These are phyloP conservation scores for Lepisosteus osseus DNA, from an alignment of 2,113 vertebrate genomes.

Conservation along the genomic window DNA sequence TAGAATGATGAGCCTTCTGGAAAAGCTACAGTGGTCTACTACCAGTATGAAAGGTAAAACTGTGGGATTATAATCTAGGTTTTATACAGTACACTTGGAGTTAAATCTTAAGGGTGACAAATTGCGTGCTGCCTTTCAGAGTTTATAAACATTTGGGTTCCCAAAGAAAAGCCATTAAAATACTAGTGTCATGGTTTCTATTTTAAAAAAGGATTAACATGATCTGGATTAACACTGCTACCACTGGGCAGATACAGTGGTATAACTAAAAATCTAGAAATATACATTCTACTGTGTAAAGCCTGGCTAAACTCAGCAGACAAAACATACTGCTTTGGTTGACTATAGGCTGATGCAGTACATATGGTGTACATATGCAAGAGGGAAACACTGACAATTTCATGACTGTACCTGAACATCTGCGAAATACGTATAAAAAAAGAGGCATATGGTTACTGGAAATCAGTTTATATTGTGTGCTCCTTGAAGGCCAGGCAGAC, in stretches of 20 bases:
- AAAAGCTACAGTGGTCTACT: no score
- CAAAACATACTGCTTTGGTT: slow-evolving; percentile 10
- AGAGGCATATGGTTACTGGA: no score
- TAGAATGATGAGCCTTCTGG: no score
- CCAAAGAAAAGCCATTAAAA: no score
- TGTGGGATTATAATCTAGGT: no score
- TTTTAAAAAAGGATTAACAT: slow-evolving; percentile 18
- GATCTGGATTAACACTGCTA: slow-evolving; percentile 27
- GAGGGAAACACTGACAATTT: not conserved
- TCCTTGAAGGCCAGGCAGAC: no score
- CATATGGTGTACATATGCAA: slow-evolving; percentile 30
- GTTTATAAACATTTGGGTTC: no score
- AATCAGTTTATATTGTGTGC: no score
- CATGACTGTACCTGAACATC: not conserved
- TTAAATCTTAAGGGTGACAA: no score
- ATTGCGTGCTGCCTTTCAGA: no score
- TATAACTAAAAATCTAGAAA: slow-evolving; percentile 34
- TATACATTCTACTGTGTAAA: slow-evolving; percentile 25
- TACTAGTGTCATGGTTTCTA: not conserved
- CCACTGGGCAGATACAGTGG: slow-evolving; percentile 24
- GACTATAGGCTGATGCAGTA: slow-evolving; percentile 11
- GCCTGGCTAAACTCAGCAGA: slow-evolving; percentile 23
- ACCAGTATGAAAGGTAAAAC: no score
- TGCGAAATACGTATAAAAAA: not conserved
- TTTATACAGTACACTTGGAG: no score